Percentiles rank a stretch among this genome's conserved stretches.
Evolutionary conservation across 1,140 invertebrate genomes (phyloP).

Genomic region (Papilio dardanus): DNA sequence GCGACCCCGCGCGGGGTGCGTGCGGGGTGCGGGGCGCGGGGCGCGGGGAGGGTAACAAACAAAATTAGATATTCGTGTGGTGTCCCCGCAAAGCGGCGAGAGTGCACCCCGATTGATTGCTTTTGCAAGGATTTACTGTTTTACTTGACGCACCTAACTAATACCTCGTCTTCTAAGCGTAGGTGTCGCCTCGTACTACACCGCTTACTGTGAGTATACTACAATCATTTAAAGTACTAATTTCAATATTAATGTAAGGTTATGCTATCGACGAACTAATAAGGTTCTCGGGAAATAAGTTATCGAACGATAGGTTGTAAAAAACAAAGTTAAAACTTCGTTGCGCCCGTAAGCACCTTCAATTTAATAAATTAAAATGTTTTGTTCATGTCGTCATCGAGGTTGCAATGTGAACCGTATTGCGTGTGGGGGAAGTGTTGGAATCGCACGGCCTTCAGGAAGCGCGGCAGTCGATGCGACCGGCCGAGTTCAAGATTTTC

Average conservation of each 20-base stretch:
- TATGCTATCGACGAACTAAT: not conserved
- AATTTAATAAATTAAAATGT: constrained; percentile 36
- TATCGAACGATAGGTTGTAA: constrained; percentile 35
- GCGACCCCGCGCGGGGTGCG: constrained; percentile 44
- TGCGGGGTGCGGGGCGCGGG: constrained; percentile 40
- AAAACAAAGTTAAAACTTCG: constrained; percentile 33
- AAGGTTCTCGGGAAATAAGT: constrained; percentile 27
- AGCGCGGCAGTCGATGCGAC: constrained; percentile 30
- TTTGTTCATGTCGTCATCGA: not conserved
- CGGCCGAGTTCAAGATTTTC: constrained; percentile 42
- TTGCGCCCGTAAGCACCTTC: constrained; percentile 24
- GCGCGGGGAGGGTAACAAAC: constrained; percentile 62
- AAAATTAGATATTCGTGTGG: constrained; percentile 81
- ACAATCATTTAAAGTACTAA: not conserved
- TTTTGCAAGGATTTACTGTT: constrained; percentile 70
- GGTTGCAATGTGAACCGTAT: not conserved
- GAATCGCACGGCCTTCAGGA: constrained; percentile 24
- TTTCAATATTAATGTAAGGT: not conserved
- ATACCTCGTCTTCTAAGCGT: not conserved
- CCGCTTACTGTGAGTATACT: not conserved
- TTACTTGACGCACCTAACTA: constrained; percentile 36
- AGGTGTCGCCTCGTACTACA: not conserved
- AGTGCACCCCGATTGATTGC: constrained; percentile 77
- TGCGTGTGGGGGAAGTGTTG: not conserved
- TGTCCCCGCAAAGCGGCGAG: constrained; percentile 71